Evolutionary conservation across 2,888 invertebrate genomes (phyloP).

Genomic region (Parnassius glacialis): DNA sequence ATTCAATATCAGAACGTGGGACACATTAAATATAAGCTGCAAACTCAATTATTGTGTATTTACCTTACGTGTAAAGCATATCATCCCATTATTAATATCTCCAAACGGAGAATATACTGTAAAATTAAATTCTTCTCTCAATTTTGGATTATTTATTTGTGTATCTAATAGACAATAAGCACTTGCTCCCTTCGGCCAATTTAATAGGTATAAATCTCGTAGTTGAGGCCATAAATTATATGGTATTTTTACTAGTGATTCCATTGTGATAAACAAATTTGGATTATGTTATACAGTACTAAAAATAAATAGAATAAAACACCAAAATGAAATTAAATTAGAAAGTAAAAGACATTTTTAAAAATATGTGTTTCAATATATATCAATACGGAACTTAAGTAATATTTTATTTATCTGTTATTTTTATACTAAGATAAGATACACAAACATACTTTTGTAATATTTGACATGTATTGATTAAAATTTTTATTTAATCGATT

Average conservation of each 20-base stretch:
- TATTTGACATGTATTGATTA: too few species aligned
- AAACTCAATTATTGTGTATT: background rate
- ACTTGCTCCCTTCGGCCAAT: conserved; percentile 39
- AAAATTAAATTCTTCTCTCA: conserved; percentile 34
- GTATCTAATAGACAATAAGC: conserved; percentile 38
- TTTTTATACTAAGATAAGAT: too few species aligned
- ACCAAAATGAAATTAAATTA: too few species aligned
- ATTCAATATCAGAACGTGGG: background rate
- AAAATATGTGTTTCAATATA: too few species aligned
- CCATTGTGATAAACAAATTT: conserved; percentile 26
- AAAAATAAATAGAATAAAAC: too few species aligned
- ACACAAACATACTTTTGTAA: too few species aligned
- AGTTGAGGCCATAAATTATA: conserved; percentile 37
- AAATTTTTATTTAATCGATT: too few species aligned
- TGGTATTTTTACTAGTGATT: conserved; percentile 35
- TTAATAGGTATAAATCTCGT: conserved; percentile 33
- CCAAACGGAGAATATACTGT: conserved; percentile 46
- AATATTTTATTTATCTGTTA: too few species aligned
- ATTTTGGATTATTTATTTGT: conserved; percentile 33
- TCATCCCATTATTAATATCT: conserved; percentile 41
- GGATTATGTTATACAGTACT: too few species aligned
- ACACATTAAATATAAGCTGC: background rate
- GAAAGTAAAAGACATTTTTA: too few species aligned
- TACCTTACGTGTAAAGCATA: conserved; percentile 39
- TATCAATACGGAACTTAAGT: too few species aligned